phyloP scores from a whole-genome alignment of 1,140 invertebrate species.

The Melanaphis sacchari region DNA sequence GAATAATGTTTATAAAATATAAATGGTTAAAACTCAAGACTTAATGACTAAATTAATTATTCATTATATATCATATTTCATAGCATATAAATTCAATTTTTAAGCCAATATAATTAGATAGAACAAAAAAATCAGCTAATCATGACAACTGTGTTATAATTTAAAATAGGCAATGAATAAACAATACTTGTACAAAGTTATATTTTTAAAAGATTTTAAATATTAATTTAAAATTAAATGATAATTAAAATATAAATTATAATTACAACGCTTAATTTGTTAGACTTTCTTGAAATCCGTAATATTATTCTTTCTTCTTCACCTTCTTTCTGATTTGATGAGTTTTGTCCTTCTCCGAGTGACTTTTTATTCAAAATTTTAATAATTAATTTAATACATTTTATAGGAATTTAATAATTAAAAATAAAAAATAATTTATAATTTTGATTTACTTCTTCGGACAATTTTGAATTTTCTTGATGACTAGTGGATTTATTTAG shows the following conservation, averaged over 20 bases:
- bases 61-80: no score
- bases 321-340: not conserved
- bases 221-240: not conserved
- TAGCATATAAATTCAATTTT: no score
- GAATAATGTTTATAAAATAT: not conserved
- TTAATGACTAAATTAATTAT: no score
- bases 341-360: not conserved
- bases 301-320: not conserved
- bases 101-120: no score
- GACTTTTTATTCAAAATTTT: not conserved
- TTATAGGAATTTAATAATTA: not conserved
- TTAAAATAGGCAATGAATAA: not conserved
- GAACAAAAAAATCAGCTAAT: not conserved
- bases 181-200: not conserved
- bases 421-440: not conserved
- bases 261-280: not conserved
- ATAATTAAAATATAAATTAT: slow-evolving; percentile 5
- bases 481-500: not conserved
- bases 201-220: not conserved
- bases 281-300: not conserved
- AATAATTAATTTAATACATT: not conserved
- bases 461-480: not conserved
- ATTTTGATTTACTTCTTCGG: not conserved
- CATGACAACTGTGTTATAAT: not conserved
- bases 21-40: not conserved